Conservation (phyloP, 2,888 invertebrate genomes). For the Hoplodrina blanda region DNA sequence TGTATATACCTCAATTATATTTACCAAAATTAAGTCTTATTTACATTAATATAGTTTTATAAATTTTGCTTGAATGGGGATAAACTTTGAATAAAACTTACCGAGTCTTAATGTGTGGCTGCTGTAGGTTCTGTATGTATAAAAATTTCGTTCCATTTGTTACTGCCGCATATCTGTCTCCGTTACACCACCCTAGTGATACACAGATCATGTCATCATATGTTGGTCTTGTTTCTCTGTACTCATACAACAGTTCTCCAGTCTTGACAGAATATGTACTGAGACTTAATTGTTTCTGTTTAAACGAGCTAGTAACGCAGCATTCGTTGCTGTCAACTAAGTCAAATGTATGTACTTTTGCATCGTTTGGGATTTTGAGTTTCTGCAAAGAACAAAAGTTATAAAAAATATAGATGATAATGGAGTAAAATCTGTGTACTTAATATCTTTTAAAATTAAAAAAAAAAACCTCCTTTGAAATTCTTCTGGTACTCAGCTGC, state of each 20-base stretch:
- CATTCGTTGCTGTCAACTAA: constrained; percentile 81
- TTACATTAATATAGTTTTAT: no score
- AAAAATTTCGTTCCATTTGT: constrained; percentile 81
- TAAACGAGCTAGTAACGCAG: constrained; percentile 72
- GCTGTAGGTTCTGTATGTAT: constrained; percentile 80
- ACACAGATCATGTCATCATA: constrained; percentile 72
- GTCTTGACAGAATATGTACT: constrained; percentile 77
- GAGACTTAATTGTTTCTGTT: constrained; percentile 62
- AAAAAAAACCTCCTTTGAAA: no score
- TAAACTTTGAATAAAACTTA: constrained; percentile 62
- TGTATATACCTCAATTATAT: no score
- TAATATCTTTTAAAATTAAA: no score
- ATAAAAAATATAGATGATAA: not conserved
- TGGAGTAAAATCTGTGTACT: no score
- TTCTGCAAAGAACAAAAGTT: constrained; percentile 69
- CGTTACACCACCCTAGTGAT: constrained; percentile 81
- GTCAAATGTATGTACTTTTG: constrained; percentile 80
- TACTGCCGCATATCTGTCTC: constrained; percentile 83
- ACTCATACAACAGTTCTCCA: constrained; percentile 74
- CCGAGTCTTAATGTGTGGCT: constrained; percentile 76
- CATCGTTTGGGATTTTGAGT: constrained; percentile 71
- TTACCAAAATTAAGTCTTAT: no score
- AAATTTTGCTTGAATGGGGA: no score
- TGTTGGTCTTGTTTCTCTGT: constrained; percentile 55
- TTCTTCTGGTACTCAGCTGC: no score